Evolutionary conservation across 2,888 invertebrate genomes (phyloP), one percentile per base, ranked within the genome.

Genomic region (Lithophane leautieri): DNA sequence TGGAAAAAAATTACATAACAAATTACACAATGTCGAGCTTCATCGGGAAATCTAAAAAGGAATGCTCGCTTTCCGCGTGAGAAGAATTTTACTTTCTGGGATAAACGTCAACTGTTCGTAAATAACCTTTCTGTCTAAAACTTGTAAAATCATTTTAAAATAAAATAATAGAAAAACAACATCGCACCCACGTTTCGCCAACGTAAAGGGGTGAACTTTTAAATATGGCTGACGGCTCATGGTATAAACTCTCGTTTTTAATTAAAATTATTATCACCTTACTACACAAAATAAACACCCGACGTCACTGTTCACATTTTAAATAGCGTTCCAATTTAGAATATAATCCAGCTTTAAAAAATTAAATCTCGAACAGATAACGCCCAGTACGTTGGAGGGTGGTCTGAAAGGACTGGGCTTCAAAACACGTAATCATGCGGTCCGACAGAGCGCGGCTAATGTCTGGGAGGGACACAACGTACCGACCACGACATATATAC

Each of bases 371-470:
- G 25, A 28, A 7, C 16, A 60, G 58, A 86, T 78, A 79, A 61
- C 67, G 67, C 61, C 67, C 77, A 72, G 63, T 58, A 62, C 40
- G 40, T 65, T 66, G 11, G n/a, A 68, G 44, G 60, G 60, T 54
- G 80, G 70, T 61, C 73, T 85, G 61, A 73, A 78, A 70, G 62
- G 63, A 47, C 58, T 22, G 66, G 60, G 72, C 67, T 69, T 76
- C 71, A 75, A 86, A 89, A 90, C 86, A 83, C 82, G 83, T 78
- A 91, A 92, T 92, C 88, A 90, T 71, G 40, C 90, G 88, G 88
- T 52, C 83, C 91, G 81, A 50, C 76, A 90, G 86, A 89, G 88
- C 91, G 89, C 69, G 70, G 79, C 66, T 88, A 89, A 91, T 76
- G 56, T 65, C 81, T 70, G 71, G 76, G 61, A 68, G 40, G 69